phyloP scores from a whole-genome alignment of 2,113 vertebrate genomes.

The Scortum barcoo region DNA sequence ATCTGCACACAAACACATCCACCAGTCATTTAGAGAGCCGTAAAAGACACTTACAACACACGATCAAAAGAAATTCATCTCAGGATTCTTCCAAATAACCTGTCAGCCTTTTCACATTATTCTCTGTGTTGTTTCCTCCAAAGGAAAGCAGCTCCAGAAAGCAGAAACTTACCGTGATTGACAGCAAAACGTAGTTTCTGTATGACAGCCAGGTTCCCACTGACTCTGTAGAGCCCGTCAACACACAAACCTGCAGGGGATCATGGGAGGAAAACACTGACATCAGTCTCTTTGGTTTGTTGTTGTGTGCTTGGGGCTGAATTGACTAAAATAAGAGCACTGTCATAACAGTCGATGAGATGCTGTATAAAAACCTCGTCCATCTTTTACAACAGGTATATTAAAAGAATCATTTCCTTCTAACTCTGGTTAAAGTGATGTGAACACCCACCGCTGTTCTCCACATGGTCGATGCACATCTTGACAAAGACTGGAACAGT shows the following conservation, averaged over 20 bases:
- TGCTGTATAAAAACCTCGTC: not conserved
- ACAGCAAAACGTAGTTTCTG: slow-evolving; percentile 96
- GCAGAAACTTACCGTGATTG: slow-evolving; percentile 88
- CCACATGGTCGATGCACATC: slow-evolving; percentile 94
- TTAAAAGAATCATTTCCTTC: not conserved
- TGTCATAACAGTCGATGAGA: too few species aligned
- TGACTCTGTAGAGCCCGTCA: slow-evolving; percentile 96
- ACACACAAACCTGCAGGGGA: slow-evolving; percentile 87
- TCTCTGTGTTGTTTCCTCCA: not conserved
- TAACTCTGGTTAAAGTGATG: not conserved
- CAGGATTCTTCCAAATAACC: not conserved
- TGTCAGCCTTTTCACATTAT: not conserved
- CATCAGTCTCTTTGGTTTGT: not conserved
- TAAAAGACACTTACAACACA: not conserved
- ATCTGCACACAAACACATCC: slow-evolving; percentile 82
- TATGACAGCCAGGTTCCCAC: slow-evolving; percentile 96
- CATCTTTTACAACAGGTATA: not conserved
- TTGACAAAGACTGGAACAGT: slow-evolving; percentile 93
- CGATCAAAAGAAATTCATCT: not conserved
- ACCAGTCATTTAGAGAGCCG: not conserved
- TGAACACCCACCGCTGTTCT: slow-evolving; percentile 89
- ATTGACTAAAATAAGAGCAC: not conserved
- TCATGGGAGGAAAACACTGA: not conserved
- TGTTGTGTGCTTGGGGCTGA: not conserved
- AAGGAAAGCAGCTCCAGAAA: not conserved